Evolutionary conservation across 2,113 vertebrate genomes (phyloP), one percentile per base, ranked within the genome.

Genomic region (Neodontobutis hainanensis): DNA sequence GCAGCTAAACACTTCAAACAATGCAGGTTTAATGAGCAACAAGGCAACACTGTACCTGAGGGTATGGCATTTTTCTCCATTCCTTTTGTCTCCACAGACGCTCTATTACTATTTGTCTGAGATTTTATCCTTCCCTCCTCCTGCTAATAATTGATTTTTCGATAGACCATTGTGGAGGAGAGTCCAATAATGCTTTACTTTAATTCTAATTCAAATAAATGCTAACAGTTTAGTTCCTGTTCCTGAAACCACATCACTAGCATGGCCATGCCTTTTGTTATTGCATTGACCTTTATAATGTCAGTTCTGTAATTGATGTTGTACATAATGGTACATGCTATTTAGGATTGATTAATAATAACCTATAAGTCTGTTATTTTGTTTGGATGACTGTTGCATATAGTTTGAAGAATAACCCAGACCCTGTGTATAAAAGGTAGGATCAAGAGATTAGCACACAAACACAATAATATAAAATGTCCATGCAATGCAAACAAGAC

Each of bases 1-100:
- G 67, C 84, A 74, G 72, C 80, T 83, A 86, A 90, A 88, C 73
- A 78, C 84, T 89, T 89, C 80, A 89, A 87, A 92, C 89, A 82
- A 85, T 82, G 58, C 79, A 79, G 75, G 79, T 84, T 88, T 91
- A 90, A 91, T 90, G 82, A 89, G 88, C 78, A 81, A 76, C 78
- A 88, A 89, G 85, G 85, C 77, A 87, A 79, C 84, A 65, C 11
- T 60, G 75, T 75, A 88, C 88, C 87, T 87, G 68, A 77, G 81
- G 82, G 81, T 75, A 46, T 53, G 53, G 68, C 65, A 68, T 74
- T 79, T 71, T 78, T 77, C 68, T 86, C 81, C 48, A 45, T 49
- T 78, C 73, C 47, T 65, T 79, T 68, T 14, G 34, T 71, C 56
- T 72, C 60, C 8, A 52, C 53, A 34, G 59, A 45, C 11, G 4